Conservation (phyloP, 2,113 vertebrate genomes). For the Lucifuga dentata region DNA sequence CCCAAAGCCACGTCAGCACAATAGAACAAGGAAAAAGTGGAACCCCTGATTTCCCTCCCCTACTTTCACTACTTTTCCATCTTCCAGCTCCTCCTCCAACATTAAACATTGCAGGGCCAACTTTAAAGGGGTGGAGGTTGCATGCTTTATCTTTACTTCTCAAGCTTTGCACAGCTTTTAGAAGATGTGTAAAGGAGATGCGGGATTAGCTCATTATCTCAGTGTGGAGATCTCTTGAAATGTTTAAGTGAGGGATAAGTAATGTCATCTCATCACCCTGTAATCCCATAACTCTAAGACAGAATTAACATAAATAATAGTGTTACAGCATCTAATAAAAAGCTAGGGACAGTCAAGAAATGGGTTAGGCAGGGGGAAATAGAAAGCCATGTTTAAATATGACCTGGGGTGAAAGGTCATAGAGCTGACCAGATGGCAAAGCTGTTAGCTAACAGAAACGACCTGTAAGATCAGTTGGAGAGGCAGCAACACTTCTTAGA, state of each 20-base stretch:
- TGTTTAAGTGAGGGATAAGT: constrained; percentile 1
- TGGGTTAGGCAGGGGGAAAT: constrained; percentile 13
- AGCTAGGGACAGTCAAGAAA: background rate
- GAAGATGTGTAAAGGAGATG: background rate
- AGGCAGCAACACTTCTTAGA: too few species aligned
- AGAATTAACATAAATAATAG: constrained; percentile 38
- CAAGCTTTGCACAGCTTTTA: background rate
- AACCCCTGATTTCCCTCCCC: constrained; percentile 58
- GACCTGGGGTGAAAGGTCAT: constrained; percentile 13
- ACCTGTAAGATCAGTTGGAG: too few species aligned
- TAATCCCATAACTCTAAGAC: constrained; percentile 10
- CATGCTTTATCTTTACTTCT: constrained; percentile 20
- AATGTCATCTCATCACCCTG: too few species aligned
- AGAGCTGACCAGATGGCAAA: constrained; percentile 23
- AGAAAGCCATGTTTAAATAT: constrained; percentile 21
- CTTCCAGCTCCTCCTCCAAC: constrained; percentile 35
- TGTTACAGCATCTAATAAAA: constrained; percentile 37
- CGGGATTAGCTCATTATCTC: too few species aligned
- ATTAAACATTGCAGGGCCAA: constrained; percentile 40
- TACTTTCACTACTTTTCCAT: constrained; percentile 57
- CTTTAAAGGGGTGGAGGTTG: constrained; percentile 26
- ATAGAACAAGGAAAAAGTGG: constrained; percentile 63
- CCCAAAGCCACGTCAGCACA: constrained; percentile 79
- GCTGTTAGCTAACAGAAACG: too few species aligned
- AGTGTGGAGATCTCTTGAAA: too few species aligned